Conservation (phyloP, 37 sponge, comb jelly and placozoan genomes). For the Spongia lamella region DNA sequence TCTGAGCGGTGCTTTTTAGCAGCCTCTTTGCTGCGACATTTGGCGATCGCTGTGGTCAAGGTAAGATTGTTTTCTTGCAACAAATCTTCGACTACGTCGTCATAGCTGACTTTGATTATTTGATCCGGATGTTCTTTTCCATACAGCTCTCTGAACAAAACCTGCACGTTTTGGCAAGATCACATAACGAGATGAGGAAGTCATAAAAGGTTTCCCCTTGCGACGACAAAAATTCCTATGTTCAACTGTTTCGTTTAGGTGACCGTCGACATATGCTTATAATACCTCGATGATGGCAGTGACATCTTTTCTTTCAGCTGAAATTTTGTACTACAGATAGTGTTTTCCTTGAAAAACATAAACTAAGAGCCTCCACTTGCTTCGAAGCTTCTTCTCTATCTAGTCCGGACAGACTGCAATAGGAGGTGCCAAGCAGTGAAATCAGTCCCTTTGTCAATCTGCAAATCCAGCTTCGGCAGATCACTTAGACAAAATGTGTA, state of each 20-base stretch:
- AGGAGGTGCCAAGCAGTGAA: constrained; percentile 32
- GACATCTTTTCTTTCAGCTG: constrained; percentile 4
- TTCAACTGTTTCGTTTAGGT: constrained; percentile 20
- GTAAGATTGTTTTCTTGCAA: constrained; percentile 6
- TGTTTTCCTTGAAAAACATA: constrained; percentile 30
- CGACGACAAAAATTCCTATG: constrained; percentile 12
- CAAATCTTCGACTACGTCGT: constrained; percentile 20
- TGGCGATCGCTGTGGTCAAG: constrained; percentile 14
- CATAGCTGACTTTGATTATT: constrained; percentile 24
- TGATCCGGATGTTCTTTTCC: constrained; percentile 36
- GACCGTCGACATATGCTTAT: background rate
- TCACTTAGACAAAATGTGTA: constrained; percentile 26
- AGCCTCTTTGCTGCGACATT: constrained; percentile 33
- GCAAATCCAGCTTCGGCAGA: constrained; percentile 39
- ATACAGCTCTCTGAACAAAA: constrained; percentile 28
- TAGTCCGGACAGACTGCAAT: constrained; percentile 25
- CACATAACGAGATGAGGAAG: constrained; percentile 14
- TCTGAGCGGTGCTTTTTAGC: constrained; percentile 23
- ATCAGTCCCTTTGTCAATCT: constrained; percentile 16
- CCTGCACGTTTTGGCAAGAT: constrained; percentile 37
- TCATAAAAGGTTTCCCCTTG: constrained; percentile 20
- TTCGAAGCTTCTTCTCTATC: background rate
- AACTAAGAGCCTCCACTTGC: constrained; percentile 31
- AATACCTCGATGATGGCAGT: background rate
- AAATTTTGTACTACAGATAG: constrained; percentile 31